Conservation (phyloP, 2,113 vertebrate genomes). For the Cervus canadensis region DNA sequence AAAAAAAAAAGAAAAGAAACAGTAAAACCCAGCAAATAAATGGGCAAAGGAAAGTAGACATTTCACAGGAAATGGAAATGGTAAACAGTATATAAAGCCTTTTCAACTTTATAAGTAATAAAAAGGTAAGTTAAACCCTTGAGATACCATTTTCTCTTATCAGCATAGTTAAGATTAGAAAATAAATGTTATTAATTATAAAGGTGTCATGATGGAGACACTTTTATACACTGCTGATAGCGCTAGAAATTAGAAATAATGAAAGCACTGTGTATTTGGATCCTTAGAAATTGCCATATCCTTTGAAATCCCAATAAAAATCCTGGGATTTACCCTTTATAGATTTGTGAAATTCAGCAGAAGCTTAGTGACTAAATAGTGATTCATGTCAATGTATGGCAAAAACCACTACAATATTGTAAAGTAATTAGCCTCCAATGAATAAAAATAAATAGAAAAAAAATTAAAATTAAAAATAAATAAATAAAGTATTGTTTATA, state of each 20-base stretch:
- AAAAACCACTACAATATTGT: too few species aligned
- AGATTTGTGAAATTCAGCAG: neutral
- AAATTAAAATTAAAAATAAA: too few species aligned
- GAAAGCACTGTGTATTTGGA: neutral
- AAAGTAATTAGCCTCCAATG: too few species aligned
- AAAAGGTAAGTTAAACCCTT: slow-evolving; percentile 14
- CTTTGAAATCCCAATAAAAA: neutral
- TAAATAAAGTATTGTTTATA: neutral
- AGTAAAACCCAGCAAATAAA: neutral
- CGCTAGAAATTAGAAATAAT: slow-evolving; percentile 5
- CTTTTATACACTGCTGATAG: neutral
- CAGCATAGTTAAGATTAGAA: slow-evolving; percentile 49
- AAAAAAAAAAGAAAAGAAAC: neutral
- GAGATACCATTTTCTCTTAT: slow-evolving; percentile 22
- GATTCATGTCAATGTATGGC: too few species aligned
- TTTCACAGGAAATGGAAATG: neutral
- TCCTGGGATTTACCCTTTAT: neutral
- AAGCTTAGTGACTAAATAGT: neutral
- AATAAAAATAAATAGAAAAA: too few species aligned
- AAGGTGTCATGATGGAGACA: neutral
- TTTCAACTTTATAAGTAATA: slow-evolving; percentile 16
- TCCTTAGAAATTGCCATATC: neutral
- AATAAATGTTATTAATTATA: slow-evolving; percentile 33
- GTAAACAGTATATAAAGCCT: neutral
- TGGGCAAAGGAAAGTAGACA: neutral